phyloP scores from a whole-genome alignment of 2,888 invertebrate species.

The Buathra laborator region DNA sequence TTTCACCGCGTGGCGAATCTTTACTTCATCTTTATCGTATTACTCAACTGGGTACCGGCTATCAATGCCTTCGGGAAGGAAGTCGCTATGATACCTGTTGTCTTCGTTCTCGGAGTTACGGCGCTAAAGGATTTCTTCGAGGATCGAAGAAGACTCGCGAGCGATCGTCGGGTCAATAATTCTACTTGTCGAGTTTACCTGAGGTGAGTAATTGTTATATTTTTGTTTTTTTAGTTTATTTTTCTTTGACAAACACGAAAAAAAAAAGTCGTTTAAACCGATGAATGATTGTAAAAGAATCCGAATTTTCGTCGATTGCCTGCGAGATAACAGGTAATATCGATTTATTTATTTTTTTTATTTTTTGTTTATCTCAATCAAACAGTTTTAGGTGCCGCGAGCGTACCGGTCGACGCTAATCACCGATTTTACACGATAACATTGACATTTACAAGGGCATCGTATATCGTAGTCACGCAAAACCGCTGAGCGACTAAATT shows the following conservation, averaged over 20 bases:
- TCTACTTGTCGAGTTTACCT: constrained; percentile 96
- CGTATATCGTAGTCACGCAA: background rate
- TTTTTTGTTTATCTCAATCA: background rate
- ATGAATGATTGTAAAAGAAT: background rate
- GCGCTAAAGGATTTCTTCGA: constrained; percentile 98
- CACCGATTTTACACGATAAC: background rate
- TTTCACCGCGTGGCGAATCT: constrained; percentile 99
- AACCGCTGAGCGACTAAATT: constrained; percentile 12
- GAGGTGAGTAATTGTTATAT: constrained; percentile 88
- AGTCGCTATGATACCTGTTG: constrained; percentile 97
- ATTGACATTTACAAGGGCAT: constrained; percentile 2
- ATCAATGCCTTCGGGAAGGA: constrained; percentile 98
- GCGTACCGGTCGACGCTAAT: background rate
- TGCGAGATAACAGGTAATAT: background rate
- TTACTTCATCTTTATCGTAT: constrained; percentile 98
- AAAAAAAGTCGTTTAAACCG: background rate
- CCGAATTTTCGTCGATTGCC: background rate
- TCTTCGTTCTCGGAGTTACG: constrained; percentile 97
- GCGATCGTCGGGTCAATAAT: constrained; percentile 97
- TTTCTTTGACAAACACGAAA: background rate
- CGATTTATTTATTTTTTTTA: background rate
- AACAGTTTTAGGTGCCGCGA: background rate
- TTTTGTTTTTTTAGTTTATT: constrained; percentile 9
- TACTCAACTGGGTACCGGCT: constrained; percentile 97
- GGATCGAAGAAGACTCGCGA: constrained; percentile 94